Conservation (phyloP, 2,797 vertebrate species). For the Chrysocyon brachyurus region DNA sequence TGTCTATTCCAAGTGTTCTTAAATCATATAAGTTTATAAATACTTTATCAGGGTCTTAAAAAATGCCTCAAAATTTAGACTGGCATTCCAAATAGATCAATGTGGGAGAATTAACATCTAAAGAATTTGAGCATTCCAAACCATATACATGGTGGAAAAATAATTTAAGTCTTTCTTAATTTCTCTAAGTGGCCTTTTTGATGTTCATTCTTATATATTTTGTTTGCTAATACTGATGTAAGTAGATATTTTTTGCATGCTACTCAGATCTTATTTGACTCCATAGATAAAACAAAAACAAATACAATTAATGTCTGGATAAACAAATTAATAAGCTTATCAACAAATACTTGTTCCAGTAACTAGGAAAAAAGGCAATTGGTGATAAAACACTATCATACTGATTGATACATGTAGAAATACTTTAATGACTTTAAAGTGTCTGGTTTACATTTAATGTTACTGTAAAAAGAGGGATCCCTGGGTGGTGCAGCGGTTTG, state of each 20-base stretch:
- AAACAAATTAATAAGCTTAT: slow-evolving; percentile 87
- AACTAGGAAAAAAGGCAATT: slow-evolving; percentile 93
- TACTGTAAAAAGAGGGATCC: slow-evolving; percentile 55
- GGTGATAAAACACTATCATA: slow-evolving; percentile 89
- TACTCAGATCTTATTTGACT: slow-evolving; percentile 86
- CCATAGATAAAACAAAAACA: slow-evolving; percentile 81
- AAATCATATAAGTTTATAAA: neutral
- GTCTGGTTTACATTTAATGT: slow-evolving; percentile 87
- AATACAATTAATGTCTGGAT: slow-evolving; percentile 86
- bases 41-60: neutral
- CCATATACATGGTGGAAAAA: neutral
- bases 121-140: neutral
- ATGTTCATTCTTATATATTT: neutral
- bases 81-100: neutral
- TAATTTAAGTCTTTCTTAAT: neutral
- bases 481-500: too few relatives aligned
- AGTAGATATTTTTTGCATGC: slow-evolving; percentile 60
- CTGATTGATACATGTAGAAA: slow-evolving; percentile 90
- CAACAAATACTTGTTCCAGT: slow-evolving; percentile 85
- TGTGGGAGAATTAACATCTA: neutral
- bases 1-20: neutral
- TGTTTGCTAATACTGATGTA: neutral
- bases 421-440: slow-evolving; percentile 89
- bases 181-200: neutral
- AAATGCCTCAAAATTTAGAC: neutral